Evolutionary conservation across 2,113 vertebrate species (phyloP), one percentile per base, ranked within the genome.

Genomic region (Eptesicus fuscus): DNA sequence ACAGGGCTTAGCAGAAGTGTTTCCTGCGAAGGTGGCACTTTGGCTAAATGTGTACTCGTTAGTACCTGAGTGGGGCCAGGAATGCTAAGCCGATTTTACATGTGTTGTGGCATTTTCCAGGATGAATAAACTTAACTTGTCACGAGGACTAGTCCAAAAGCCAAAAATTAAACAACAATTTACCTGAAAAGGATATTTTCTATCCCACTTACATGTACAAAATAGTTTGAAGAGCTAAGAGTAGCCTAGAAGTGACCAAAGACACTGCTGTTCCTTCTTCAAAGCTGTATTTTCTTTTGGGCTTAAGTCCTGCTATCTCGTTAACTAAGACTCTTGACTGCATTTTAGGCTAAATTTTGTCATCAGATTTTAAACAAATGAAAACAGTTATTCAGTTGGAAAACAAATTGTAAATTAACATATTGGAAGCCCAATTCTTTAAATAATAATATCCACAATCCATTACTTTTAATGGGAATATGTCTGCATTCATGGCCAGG

Each of bases 111-210:
- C 67, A 80, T 83, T 90, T 96, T 79, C 84, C 42, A 44, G 2
- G 25, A 53, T 90, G 32, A 83, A 53, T 71, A 67, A 86, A 96
- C 77, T 56, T n/a, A 51, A 73, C 42, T 91, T 44, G 6, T 78
- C 84, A 56, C 28, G 71, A 78, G 49, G 49, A 67, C 61, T 63
- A 63, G 9, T 78, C 40, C 22, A 87, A 83, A 88, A 88, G 69
- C 82, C 30, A 76, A 91, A 89, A 94, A 7, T 51, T 51, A 89
- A 94, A 85, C 40, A 59, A 94, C 74, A 91, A 84, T 73, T 70
- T 78, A 70, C 40, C 69, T 67, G 83, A 61, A 73, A 88, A 51
- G 22, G 35, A 63, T 53, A 12, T 87, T 86, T 65, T 84, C 63
- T 83, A 22, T 18, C 40, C 56, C 74, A 69, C 53, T 23, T 71